Percentiles rank a stretch among this genome's conserved stretches.
Conservation (phyloP, 2,113 vertebrate genomes). For the Oncorhynchus nerka region DNA sequence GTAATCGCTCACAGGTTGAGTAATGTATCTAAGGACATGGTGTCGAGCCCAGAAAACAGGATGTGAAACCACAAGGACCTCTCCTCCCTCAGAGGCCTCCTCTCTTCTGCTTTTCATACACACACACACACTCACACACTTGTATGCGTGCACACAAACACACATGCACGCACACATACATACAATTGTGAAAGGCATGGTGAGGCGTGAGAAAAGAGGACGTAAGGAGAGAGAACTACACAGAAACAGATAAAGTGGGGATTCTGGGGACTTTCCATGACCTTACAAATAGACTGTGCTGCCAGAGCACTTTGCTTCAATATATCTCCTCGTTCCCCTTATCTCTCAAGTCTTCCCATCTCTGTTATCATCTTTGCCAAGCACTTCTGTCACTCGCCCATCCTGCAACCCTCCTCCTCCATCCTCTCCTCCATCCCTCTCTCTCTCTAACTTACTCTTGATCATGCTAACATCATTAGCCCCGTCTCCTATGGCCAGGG, state of each 20-base stretch:
- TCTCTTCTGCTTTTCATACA: constrained; percentile 22
- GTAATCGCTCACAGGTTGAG: constrained; percentile 2
- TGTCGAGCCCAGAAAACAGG: constrained; percentile 21
- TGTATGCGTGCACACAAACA: not conserved
- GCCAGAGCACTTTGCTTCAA: not conserved
- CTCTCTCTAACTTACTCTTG: constrained; percentile 80
- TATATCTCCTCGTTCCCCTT: not conserved
- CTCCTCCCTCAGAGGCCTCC: not conserved
- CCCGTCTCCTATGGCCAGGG: constrained; percentile 89
- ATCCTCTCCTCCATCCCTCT: not conserved
- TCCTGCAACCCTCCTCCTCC: not conserved
- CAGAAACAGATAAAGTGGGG: not conserved
- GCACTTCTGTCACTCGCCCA: not conserved
- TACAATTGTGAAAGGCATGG: not conserved
- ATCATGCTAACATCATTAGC: constrained; percentile 98
- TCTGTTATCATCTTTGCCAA: not conserved
- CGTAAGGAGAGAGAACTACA: not conserved
- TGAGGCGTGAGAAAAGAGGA: constrained; percentile 1
- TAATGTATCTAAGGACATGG: constrained; percentile 4
- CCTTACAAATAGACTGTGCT: constrained; percentile 8
- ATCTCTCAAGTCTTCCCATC: not conserved
- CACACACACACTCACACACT: constrained; percentile 12
- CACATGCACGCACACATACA: constrained; percentile 14
- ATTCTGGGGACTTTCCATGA: constrained; percentile 25
- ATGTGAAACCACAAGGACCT: constrained; percentile 24